phyloP scores from a whole-genome alignment of 2,113 vertebrate genomes.

The Hystrix cristata region DNA sequence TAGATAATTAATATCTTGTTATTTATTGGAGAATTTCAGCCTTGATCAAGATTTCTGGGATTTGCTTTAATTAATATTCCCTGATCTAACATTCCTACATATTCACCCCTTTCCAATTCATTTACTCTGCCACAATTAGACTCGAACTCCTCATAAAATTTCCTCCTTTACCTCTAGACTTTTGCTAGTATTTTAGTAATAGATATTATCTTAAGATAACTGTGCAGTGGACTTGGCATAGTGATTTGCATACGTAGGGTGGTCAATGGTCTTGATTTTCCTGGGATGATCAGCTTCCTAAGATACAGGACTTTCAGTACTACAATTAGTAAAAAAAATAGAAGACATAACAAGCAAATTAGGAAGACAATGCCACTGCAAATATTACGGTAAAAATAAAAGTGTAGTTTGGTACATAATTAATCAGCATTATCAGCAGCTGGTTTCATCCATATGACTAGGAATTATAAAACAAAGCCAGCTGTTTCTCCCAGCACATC shows the following conservation, averaged over 20 bases:
- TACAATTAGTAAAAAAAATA: background rate
- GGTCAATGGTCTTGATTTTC: background rate
- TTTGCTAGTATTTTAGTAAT: background rate
- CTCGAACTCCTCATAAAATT: background rate
- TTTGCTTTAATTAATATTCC: background rate
- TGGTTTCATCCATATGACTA: conserved; percentile 71
- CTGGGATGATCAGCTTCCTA: background rate
- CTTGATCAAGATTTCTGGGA: background rate
- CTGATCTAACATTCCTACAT: background rate
- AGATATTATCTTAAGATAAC: background rate
- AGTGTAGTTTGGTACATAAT: conserved; percentile 76
- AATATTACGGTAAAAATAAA: conserved; percentile 71
- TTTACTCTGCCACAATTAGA: background rate
- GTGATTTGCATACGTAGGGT: background rate
- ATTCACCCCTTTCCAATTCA: background rate
- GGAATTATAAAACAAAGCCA: conserved; percentile 78
- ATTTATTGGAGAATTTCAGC: background rate
- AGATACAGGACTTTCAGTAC: background rate
- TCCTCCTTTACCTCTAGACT: background rate
- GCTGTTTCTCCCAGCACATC: conserved; percentile 69
- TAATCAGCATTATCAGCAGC: conserved; percentile 84
- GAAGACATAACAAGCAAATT: background rate
- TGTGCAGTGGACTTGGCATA: background rate
- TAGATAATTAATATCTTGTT: background rate
- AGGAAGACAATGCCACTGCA: background rate